Conservation (phyloP, 2,113 vertebrate species). For the Pterophyllum scalare region DNA sequence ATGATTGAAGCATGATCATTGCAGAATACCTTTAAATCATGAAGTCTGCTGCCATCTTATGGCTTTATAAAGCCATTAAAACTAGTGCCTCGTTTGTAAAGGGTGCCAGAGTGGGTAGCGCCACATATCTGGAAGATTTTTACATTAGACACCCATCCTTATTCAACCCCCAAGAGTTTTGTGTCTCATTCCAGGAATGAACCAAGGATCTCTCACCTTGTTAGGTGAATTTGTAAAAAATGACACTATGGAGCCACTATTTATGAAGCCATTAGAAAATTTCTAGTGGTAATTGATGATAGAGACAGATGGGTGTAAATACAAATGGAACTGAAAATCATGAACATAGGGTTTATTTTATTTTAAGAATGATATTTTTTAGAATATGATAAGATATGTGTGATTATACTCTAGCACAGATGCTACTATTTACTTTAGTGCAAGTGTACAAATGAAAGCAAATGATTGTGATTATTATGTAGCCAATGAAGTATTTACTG, state of each 20-base stretch:
- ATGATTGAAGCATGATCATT: not conserved
- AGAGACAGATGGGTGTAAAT: not conserved
- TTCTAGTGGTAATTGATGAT: not conserved
- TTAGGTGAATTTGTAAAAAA: no score
- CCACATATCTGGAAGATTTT: not conserved
- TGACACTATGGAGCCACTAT: not conserved
- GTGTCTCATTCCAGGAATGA: not conserved
- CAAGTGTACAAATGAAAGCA: not conserved
- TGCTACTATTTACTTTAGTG: not conserved
- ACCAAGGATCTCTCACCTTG: not conserved
- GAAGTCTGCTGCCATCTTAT: constrained; percentile 51
- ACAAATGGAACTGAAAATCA: not conserved
- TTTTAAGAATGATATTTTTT: not conserved
- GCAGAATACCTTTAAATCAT: not conserved
- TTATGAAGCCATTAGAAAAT: not conserved
- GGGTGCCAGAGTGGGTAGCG: no score
- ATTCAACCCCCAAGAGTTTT: not conserved
- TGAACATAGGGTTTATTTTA: not conserved
- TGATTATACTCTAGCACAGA: not conserved
- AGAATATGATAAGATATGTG: not conserved
- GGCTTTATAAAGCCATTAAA: constrained; percentile 18
- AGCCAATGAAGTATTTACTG: not conserved
- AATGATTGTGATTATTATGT: not conserved
- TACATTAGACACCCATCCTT: not conserved
- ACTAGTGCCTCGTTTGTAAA: not conserved